phyloP scores from a whole-genome alignment of 2,888 invertebrate species.

The Microchrysa polita region DNA sequence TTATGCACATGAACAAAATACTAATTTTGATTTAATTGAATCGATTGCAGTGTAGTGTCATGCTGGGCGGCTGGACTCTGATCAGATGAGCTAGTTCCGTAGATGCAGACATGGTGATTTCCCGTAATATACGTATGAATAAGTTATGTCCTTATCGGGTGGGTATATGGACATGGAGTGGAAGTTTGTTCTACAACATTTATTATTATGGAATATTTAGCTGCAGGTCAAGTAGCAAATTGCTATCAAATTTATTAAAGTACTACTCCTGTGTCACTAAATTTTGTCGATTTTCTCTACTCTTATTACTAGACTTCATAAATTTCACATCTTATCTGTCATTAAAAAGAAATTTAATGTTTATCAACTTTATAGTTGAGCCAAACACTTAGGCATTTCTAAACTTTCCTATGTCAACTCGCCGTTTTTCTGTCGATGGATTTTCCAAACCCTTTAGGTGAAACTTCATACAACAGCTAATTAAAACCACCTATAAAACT shows the following conservation, averaged over 20 bases:
- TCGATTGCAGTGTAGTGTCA: neutral
- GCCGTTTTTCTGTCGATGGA: neutral
- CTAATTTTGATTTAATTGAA: conserved; percentile 21
- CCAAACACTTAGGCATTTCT: neutral
- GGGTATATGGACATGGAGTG: too few species aligned
- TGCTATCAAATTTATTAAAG: too few species aligned
- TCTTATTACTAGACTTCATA: neutral
- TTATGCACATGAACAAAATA: conserved; percentile 10
- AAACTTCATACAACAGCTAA: conserved; percentile 25
- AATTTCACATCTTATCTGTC: neutral
- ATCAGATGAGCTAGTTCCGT: neutral
- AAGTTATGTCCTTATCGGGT: neutral
- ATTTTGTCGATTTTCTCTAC: too few species aligned
- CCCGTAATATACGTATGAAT: neutral
- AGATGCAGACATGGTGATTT: neutral
- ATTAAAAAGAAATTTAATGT: neutral
- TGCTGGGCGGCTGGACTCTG: neutral
- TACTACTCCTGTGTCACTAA: too few species aligned
- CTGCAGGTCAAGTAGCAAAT: too few species aligned
- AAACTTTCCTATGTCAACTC: neutral
- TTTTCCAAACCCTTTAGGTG: conserved; percentile 20
- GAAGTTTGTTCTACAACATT: too few species aligned
- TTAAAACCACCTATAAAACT: conserved; percentile 23
- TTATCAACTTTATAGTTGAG: neutral
- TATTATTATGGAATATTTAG: too few species aligned